Conservation (phyloP, 2,888 invertebrate species). For the Drosophila sordidula region DNA sequence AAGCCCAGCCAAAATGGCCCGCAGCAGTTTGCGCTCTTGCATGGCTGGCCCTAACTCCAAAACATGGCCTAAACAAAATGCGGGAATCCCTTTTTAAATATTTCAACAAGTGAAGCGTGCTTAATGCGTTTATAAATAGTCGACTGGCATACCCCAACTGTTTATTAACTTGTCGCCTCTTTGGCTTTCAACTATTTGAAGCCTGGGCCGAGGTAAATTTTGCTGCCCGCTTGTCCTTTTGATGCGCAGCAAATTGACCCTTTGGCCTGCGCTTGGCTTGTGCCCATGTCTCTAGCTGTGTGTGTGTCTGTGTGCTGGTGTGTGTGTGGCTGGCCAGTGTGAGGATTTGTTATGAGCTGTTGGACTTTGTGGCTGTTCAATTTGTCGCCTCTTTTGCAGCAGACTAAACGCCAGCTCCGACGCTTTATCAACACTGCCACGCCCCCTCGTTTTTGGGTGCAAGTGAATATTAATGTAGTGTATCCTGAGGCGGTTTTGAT, state of each 20-base stretch:
- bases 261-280: constrained; percentile 42
- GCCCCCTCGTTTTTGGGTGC: constrained; percentile 47
- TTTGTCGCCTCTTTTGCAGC: constrained; percentile 48
- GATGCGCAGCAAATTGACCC: constrained; percentile 68
- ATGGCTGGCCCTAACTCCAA: not conserved
- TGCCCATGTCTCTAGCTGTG: constrained; percentile 1
- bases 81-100: constrained; percentile 26
- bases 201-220: constrained; percentile 6
- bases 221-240: constrained; percentile 45
- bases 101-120: constrained; percentile 54
- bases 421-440: constrained; percentile 53
- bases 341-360: constrained; percentile 61
- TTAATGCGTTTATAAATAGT: constrained; percentile 73
- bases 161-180: constrained; percentile 53
- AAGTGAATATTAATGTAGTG: constrained; percentile 70
- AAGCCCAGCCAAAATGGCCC: constrained; percentile 6
- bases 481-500: constrained; percentile 56
- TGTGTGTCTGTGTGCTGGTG: constrained; percentile 2
- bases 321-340: constrained; percentile 29
- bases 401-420: constrained; percentile 32
- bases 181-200: constrained; percentile 36
- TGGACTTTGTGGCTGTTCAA: constrained; percentile 46
- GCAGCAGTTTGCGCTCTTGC: constrained; percentile 12
- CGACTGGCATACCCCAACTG: constrained; percentile 24
- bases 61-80: not conserved